Base-by-base conservation (phyloP, 53 echinoderm and acorn worm species). In the Pentamera pediparva region DNA sequence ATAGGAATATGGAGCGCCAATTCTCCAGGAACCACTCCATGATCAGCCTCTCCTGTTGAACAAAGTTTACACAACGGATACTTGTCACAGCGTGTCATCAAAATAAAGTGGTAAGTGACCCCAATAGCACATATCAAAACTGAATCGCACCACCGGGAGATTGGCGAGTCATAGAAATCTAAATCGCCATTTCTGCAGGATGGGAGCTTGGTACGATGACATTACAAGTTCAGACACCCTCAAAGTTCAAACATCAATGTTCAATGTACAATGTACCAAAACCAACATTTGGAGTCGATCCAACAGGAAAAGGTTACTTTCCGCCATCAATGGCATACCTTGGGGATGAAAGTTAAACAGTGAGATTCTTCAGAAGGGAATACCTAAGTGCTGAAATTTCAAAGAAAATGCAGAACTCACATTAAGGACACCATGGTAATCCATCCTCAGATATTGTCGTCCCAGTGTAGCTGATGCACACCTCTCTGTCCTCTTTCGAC, bases 11-110 rank as follows among this genome's bases (percentile, higher is more conserved):
- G 47, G 87, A 81, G 28, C 76, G 48, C 6, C 87, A 79, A 10
- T 87, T 65, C 56, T 88, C 81, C 8, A 84, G 84, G 60, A 90
- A 93, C 94, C 94, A 93, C 52, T 90, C 94, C 89, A 93, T 74
- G 35, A 93, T 70, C 6, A 74, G 55, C 51, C 80, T 73, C 51
- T 92, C 92, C 92, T 92, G 80, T 45, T 45, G n/a, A 45, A 45
- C 47, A 45, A 3, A 47, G 17, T 38, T 32, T 36, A n/a, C 27
- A 40, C 37, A 12, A 26, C 57, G 8, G 6, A 45, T n/a, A 5
- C 28, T 18, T 36, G 2, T 34, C 1, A 33, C 12, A 64, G 35
- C 17, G 24, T 19, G 3, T 12, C 0, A n/a, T 2, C 2, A 26
- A 57, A 21, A 57, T 15, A 21, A 12, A 2, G 24, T 0, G 24